Evolutionary conservation across 2,113 vertebrate species (phyloP).

Genomic region (Trematocara variabile): DNA sequence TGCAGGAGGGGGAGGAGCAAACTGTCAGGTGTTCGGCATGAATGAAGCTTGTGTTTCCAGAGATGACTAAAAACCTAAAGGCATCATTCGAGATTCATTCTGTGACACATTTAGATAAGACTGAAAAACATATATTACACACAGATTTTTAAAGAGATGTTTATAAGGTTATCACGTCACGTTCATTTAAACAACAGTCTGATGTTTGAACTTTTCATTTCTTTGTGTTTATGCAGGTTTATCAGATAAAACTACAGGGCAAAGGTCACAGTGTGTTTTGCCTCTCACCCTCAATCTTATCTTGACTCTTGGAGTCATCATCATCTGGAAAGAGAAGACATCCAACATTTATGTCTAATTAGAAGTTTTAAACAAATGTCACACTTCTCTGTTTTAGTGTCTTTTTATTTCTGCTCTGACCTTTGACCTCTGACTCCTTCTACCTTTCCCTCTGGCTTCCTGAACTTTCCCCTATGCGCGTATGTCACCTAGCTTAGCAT

Average conservation of each 20-base stretch:
- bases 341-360: conserved; percentile 42
- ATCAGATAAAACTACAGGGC: conserved; percentile 1
- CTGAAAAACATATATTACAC: neutral
- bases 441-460: neutral
- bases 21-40: neutral
- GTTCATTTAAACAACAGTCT: neutral
- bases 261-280: conserved; percentile 31
- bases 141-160: neutral
- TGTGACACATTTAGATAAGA: neutral
- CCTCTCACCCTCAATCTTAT: conserved; percentile 75
- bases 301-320: conserved; percentile 77
- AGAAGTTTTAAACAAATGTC: neutral
- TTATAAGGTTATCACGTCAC: neutral
- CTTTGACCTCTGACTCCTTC: neutral
- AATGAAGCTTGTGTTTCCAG: conserved; percentile 28
- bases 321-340: conserved; percentile 76
- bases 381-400: neutral
- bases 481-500: neutral
- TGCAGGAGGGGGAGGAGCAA: conserved; percentile 1
- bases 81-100: neutral
- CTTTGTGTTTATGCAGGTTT: conserved; percentile 44
- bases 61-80: neutral
- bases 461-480: accelerated
- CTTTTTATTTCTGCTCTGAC: neutral
- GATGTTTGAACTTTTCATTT: neutral